Conservation (phyloP, 1,140 invertebrate genomes). For the Diachasmimorpha longicaudata region DNA sequence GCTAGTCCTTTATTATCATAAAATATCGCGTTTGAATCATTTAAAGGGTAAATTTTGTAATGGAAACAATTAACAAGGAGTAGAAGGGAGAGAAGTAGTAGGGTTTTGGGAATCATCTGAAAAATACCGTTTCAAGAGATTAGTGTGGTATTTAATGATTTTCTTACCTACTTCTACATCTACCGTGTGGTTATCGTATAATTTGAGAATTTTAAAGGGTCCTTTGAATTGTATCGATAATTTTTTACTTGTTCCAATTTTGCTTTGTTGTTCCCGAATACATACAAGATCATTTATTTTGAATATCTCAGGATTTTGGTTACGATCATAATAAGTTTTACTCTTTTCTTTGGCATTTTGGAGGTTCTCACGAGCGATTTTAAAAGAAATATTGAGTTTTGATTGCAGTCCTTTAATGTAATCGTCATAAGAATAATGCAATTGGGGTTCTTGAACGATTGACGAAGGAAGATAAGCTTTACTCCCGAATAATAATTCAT, state of each 20-base stretch:
- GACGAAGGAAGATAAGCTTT: constrained; percentile 30
- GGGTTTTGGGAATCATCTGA: constrained; percentile 17
- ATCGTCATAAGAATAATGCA: constrained; percentile 43
- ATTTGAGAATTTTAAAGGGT: constrained; percentile 41
- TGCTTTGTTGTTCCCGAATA: not conserved
- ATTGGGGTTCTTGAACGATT: not conserved
- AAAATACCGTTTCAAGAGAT: constrained; percentile 32
- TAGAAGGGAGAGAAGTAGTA: not conserved
- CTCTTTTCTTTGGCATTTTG: constrained; percentile 27
- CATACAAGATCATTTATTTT: constrained; percentile 35
- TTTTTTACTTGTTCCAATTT: not conserved
- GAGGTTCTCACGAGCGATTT: constrained; percentile 41
- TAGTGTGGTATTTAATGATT: constrained; percentile 30
- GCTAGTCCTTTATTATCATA: constrained; percentile 30
- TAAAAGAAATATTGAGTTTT: constrained; percentile 40
- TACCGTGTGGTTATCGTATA: constrained; percentile 43
- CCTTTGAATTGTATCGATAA: constrained; percentile 31
- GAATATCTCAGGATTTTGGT: constrained; percentile 35
- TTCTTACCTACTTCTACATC: constrained; percentile 21
- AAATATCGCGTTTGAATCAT: constrained; percentile 23
- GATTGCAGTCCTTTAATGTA: constrained; percentile 41
- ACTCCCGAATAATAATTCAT: constrained; percentile 56
- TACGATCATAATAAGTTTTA: constrained; percentile 43
- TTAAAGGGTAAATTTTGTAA: not conserved
- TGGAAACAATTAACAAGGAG: not conserved